Base-by-base conservation (phyloP, 1,140 invertebrate genomes). In the Drosophila guanche region DNA sequence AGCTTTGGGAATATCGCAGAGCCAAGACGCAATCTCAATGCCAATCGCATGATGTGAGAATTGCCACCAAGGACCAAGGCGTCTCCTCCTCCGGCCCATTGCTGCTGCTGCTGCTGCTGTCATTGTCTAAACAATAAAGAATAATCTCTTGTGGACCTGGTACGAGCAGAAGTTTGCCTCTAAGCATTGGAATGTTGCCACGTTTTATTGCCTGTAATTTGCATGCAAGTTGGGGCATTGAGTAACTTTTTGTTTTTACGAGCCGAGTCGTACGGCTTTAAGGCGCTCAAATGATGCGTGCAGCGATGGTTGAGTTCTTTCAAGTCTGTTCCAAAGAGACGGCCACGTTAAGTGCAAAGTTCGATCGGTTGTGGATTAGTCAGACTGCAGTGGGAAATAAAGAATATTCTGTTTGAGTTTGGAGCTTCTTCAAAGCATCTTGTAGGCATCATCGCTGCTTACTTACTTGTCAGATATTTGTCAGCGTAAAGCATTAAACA, bases 11-110 rank as follows among this genome's bases (percentile, higher is more conserved):
- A 89, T 89, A 65, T 66, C 37, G 56, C 74, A 47, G 80, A 68
- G 61, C 77, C 68, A 69, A 52, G 71, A 59, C 51, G 54, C 67
- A 85, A 72, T 76, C 79, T 84, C 79, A 79, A 83, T 84, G 79
- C 80, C 80, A 81, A 81, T 79, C 77, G 80, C 68, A 89, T 86
- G 86, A 89, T 81, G 86, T 89, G 86, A 75, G 86, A 89, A 89
- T 86, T 89, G 83, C 69, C 60, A 81, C 5, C 74, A 77, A 77
- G 66, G 62, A 54, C 55, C 74, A 77, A 77, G 66, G 62, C 50
- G 52, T 76, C 56, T 61, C 41, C 23, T 68, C 41, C 3, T 10
- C 29, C 29, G 3, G 29, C 29, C 29, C 29, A 8, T 33, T 7
- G 40, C 53, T 52, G 25, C 42, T 42, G 7, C 46, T 7, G 40